Percentiles rank a stretch among this genome's conserved stretches.
Conservation (phyloP, 1,140 invertebrate species). For the Procambarus clarkii region DNA sequence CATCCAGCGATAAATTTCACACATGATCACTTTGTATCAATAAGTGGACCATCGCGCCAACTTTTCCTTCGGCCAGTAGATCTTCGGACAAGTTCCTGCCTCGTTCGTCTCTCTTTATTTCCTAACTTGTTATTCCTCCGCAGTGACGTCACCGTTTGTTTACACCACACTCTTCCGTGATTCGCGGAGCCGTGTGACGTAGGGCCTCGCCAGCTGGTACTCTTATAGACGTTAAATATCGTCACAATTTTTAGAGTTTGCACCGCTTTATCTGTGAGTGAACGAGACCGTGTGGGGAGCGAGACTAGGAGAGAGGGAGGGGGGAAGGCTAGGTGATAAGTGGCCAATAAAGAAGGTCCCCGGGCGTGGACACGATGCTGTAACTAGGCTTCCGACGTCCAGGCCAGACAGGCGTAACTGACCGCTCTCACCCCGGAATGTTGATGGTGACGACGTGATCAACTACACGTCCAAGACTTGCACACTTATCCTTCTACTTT, state of each 20-base stretch:
- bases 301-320: conserved; percentile 3
- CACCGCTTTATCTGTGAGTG: too few species aligned
- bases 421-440: conserved; percentile 52
- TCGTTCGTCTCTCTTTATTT: conserved; percentile 35
- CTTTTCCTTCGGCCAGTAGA: conserved; percentile 31
- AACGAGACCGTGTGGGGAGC: conserved; percentile 1
- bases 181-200: not conserved
- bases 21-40: conserved; percentile 69
- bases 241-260: too few species aligned
- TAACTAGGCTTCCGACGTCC: not conserved
- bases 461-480: too few species aligned
- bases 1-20: conserved; percentile 60
- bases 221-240: too few species aligned
- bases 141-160: not conserved
- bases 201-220: too few species aligned
- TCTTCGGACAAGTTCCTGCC: conserved; percentile 49
- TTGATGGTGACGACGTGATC: conserved; percentile 5
- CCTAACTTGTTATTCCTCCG: not conserved
- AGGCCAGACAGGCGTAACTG: conserved; percentile 65
- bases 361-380: conserved; percentile 30
- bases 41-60: conserved; percentile 56
- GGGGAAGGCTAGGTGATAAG: conserved; percentile 50
- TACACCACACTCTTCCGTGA: not conserved
- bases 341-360: conserved; percentile 63
- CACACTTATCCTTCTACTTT: too few species aligned